Conservation (phyloP, 2,888 invertebrate genomes). For the Meteorus cinctellus region DNA sequence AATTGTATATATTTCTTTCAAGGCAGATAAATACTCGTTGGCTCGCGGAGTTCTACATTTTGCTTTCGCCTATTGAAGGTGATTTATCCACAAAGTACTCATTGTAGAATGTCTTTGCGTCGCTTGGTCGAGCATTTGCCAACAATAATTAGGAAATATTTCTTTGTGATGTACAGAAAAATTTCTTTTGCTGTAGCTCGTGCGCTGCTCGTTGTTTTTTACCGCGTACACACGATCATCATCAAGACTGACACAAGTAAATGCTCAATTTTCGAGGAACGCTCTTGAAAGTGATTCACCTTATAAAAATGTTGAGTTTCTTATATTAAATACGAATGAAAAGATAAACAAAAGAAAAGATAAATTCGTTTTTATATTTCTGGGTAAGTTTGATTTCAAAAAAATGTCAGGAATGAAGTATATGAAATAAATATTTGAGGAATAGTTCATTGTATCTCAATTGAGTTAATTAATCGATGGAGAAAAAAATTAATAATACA, state of each 20-base stretch:
- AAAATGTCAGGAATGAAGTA: neutral
- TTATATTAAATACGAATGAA: conserved; percentile 1
- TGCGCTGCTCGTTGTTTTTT: conserved; percentile 16
- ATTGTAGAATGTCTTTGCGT: conserved; percentile 15
- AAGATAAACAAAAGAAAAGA: conserved; percentile 13
- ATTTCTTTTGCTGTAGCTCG: conserved; percentile 31
- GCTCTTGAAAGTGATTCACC: conserved; percentile 13
- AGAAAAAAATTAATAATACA: neutral
- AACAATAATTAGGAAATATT: conserved; percentile 36
- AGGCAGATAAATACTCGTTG: neutral
- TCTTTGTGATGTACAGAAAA: conserved; percentile 2
- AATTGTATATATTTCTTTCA: neutral
- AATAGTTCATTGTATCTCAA: neutral
- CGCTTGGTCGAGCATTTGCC: conserved; percentile 5
- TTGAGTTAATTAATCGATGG: too few species aligned
- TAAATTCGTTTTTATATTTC: neutral
- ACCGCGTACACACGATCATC: neutral
- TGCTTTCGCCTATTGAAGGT: neutral
- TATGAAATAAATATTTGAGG: neutral
- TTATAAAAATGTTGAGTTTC: neutral
- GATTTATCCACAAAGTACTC: conserved; percentile 5
- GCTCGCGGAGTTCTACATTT: neutral
- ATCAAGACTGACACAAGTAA: conserved; percentile 3
- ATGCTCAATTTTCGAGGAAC: conserved; percentile 36
- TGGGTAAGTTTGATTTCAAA: neutral